Conservation (phyloP, 2,113 vertebrate species). For the Piprites chloris region DNA sequence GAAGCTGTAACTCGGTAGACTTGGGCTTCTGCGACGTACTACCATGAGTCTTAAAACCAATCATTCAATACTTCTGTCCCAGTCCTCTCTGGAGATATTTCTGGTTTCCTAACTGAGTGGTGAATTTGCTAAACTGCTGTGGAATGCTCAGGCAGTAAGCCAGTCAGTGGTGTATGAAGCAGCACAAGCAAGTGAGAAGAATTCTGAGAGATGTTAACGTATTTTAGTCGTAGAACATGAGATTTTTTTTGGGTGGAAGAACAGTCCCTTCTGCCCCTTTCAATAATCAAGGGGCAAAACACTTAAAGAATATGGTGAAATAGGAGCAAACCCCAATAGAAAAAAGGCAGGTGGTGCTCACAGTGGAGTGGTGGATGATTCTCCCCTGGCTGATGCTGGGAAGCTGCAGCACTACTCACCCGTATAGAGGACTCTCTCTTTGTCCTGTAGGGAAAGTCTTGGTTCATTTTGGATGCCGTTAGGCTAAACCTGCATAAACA, state of each 20-base stretch:
- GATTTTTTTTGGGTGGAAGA: neutral
- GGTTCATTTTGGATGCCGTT: neutral
- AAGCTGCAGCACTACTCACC: neutral
- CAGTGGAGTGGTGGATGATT: neutral
- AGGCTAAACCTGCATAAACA: neutral
- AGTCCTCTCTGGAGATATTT: neutral
- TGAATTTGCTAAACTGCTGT: neutral
- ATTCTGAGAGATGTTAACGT: neutral
- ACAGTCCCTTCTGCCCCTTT: neutral
- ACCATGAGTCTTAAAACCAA: neutral
- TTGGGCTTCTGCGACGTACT: neutral
- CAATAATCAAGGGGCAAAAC: neutral
- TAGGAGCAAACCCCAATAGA: neutral
- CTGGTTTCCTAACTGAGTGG: neutral
- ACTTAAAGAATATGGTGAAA: neutral
- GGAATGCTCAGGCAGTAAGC: neutral
- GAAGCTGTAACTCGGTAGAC: neutral
- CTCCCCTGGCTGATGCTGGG: neutral
- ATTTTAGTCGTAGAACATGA: rapidly evolving
- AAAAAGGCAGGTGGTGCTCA: neutral
- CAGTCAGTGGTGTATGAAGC: neutral
- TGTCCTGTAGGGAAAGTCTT: neutral
- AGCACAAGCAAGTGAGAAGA: neutral
- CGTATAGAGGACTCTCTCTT: rapidly evolving
- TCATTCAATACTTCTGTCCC: neutral